Percentiles rank a stretch among this genome's conserved stretches.
phyloP scores from a whole-genome alignment of 2,888 invertebrate genomes.

The Ceramica pisi region DNA sequence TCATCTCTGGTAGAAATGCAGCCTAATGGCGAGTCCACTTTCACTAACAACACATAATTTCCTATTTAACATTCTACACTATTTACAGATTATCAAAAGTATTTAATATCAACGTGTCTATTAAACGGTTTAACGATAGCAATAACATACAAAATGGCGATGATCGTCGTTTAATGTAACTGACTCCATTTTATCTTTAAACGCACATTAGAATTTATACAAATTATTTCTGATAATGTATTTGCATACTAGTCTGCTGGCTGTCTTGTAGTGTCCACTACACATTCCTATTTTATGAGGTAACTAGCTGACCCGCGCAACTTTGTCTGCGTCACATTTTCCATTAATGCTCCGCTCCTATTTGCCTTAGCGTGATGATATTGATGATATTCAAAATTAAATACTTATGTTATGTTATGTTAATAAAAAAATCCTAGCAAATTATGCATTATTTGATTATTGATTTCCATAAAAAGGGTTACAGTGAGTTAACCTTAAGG shows the following conservation, averaged over 20 bases:
- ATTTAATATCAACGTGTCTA: conserved; percentile 40
- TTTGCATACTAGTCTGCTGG: conserved; percentile 38
- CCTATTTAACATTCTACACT: background rate
- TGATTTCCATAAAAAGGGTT: too few species aligned
- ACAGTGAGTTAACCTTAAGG: too few species aligned
- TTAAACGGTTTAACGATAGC: conserved; percentile 29
- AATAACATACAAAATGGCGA: conserved; percentile 39
- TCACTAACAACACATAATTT: background rate
- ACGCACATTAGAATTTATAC: conserved; percentile 44
- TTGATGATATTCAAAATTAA: too few species aligned
- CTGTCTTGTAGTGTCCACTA: conserved; percentile 12
- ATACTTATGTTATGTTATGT: too few species aligned
- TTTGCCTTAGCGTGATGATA: too few species aligned
- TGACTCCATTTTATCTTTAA: conserved; percentile 40
- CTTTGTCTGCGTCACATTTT: too few species aligned
- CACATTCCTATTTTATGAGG: conserved; percentile 37
- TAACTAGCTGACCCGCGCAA: too few species aligned
- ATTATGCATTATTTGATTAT: too few species aligned
- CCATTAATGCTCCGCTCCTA: too few species aligned
- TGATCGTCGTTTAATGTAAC: conserved; percentile 19
- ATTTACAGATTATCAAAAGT: conserved; percentile 23
- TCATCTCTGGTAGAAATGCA: background rate
- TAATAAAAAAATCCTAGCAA: too few species aligned
- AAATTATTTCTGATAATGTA: conserved; percentile 45
- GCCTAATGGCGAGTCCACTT: background rate